These are phyloP conservation scores for Pheosia gnoma DNA, from an alignment of 2,888 invertebrate genomes.

Conservation along the genomic window DNA sequence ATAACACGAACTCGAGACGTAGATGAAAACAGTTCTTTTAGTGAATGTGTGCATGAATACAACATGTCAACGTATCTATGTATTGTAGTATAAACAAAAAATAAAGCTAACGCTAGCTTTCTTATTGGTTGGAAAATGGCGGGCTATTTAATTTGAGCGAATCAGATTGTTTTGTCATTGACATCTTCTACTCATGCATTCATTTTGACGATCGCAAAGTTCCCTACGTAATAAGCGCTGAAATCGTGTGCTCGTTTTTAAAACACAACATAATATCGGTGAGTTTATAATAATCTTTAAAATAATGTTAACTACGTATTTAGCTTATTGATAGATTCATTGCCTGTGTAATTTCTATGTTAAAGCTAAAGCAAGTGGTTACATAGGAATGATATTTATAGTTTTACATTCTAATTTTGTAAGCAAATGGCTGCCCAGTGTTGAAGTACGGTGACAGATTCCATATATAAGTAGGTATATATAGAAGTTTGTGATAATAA, in stretches of 20 bases:
- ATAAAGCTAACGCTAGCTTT: constrained; percentile 68
- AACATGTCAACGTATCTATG: constrained; percentile 62
- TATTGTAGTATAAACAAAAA: constrained; percentile 79
- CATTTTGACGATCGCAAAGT: constrained; percentile 75
- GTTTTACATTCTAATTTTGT: constrained; percentile 78
- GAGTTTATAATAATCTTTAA: constrained; percentile 66
- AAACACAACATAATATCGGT: constrained; percentile 70
- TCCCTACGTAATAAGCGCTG: constrained; percentile 83
- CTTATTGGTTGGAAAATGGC: constrained; percentile 71
- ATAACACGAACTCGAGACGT: constrained; percentile 26
- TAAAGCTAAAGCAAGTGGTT: constrained; percentile 5
- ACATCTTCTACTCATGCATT: constrained; percentile 69
- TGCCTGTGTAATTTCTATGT: background rate
- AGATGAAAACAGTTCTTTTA: constrained; percentile 59
- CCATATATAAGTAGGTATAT: constrained; percentile 34
- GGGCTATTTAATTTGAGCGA: constrained; percentile 75
- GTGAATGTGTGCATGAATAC: constrained; percentile 68
- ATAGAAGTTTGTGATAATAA: constrained; percentile 2
- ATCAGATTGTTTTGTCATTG: constrained; percentile 60
- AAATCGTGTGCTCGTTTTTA: constrained; percentile 80
- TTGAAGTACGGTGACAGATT: constrained; percentile 71
- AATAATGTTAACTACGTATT: constrained; percentile 28
- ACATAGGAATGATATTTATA: constrained; percentile 60
- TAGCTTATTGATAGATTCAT: background rate
- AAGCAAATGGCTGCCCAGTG: constrained; percentile 84